Evolutionary conservation across 2,888 invertebrate genomes (phyloP).

Genomic region (Lithophane semibrunnea): DNA sequence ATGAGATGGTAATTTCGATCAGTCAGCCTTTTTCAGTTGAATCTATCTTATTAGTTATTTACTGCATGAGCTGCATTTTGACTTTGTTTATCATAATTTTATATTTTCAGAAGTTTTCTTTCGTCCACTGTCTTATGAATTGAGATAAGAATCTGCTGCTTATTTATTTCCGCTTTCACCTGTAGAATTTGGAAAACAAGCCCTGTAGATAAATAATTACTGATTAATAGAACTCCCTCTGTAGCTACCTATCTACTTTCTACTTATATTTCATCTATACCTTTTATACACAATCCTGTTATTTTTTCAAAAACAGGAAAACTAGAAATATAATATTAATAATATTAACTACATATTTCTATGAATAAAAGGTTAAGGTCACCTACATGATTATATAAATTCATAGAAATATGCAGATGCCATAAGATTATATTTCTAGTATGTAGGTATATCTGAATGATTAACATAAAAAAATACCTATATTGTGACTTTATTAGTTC

Average conservation of each 20-base stretch:
- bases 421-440: not conserved
- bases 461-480: constrained; percentile 5
- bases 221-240: not conserved
- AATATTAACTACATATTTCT: not conserved
- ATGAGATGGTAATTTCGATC: not conserved
- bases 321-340: not conserved
- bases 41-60: not conserved
- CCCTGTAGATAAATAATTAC: not conserved
- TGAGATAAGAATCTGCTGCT: constrained; percentile 29
- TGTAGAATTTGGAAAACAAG: constrained; percentile 38
- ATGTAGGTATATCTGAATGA: not conserved
- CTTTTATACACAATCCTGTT: not conserved
- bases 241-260: not conserved
- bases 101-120: constrained; percentile 31
- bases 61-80: not conserved
- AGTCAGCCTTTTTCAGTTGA: not conserved
- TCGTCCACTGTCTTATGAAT: constrained; percentile 6
- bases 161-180: constrained; percentile 37
- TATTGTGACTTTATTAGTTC: not conserved
- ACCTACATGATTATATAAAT: not conserved
- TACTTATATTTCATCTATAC: not conserved
- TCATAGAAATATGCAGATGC: not conserved
- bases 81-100: not conserved
- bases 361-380: not conserved
- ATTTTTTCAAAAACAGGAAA: not conserved